Conservation (phyloP, 2,888 invertebrate genomes). For the Tenthredo distinguenda region DNA sequence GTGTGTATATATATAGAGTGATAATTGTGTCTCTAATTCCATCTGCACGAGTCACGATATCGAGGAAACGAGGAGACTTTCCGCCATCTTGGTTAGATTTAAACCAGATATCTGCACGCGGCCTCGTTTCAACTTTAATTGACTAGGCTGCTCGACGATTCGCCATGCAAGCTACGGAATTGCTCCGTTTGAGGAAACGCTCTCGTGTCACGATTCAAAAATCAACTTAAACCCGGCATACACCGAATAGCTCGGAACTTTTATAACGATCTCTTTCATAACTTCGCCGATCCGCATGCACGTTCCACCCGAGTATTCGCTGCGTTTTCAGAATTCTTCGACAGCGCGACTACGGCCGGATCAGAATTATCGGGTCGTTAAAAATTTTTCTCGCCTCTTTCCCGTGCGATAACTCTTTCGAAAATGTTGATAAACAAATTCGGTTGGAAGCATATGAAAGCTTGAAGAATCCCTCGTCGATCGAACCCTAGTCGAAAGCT, state of each 20-base stretch:
- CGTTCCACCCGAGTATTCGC: background rate
- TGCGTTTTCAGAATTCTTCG: background rate
- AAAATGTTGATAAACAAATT: background rate
- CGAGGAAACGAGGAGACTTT: background rate
- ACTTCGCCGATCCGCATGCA: background rate
- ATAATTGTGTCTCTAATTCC: slow-evolving; percentile 1
- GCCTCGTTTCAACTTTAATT: slow-evolving; percentile 40
- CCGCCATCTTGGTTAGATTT: slow-evolving; percentile 24
- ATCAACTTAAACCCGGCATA: background rate
- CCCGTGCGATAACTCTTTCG: background rate
- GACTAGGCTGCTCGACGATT: background rate
- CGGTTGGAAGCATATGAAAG: background rate
- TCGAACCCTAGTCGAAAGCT: background rate
- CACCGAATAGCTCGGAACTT: background rate
- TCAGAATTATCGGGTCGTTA: background rate
- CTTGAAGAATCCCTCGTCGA: background rate
- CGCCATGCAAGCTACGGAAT: background rate
- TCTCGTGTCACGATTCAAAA: slow-evolving; percentile 25
- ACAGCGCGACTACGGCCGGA: background rate
- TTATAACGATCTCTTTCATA: background rate
- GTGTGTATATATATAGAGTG: background rate
- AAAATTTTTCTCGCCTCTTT: background rate
- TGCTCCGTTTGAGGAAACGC: slow-evolving; percentile 3
- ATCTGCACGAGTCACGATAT: slow-evolving; percentile 7
- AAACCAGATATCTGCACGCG: slow-evolving; percentile 14